Conservation (phyloP, 2,888 invertebrate genomes). For the Pterobdella sp. region DNA sequence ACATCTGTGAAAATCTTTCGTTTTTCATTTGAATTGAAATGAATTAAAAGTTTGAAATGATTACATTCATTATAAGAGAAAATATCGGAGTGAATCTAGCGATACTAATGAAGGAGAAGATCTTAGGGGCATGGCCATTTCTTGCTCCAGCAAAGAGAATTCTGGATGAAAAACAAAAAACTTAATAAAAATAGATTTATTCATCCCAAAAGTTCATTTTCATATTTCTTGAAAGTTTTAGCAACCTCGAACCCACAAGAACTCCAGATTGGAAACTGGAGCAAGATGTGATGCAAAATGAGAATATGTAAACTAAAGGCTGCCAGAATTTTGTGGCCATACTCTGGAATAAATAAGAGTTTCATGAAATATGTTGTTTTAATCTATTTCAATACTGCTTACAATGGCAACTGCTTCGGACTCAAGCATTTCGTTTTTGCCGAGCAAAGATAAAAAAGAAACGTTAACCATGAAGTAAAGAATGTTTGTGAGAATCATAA, state of each 20-base stretch:
- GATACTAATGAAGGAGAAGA: not conserved
- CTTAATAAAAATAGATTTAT: too few species aligned
- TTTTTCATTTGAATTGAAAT: too few species aligned
- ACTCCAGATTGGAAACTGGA: conserved; percentile 7
- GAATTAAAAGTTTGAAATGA: too few species aligned
- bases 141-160: not conserved
- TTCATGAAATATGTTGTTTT: too few species aligned
- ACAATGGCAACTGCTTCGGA: conserved; percentile 18
- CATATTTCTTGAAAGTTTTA: too few species aligned
- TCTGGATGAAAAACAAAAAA: too few species aligned
- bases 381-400: too few species aligned
- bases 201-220: too few species aligned
- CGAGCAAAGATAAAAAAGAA: not conserved
- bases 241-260: conserved; percentile 20
- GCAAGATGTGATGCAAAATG: conserved; percentile 5
- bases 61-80: not conserved
- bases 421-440: not conserved
- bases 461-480: conserved; percentile 4
- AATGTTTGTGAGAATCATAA: not conserved
- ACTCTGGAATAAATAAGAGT: not conserved
- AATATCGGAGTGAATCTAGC: conserved; percentile 3
- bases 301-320: conserved; percentile 5
- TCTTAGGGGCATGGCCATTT: not conserved
- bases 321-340: not conserved
- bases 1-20: not conserved